A percentile compares a stretch with the other conserved stretches of the same genome.
These are phyloP conservation scores for Acanthornis magna DNA, from an alignment of 2,797 vertebrate species.

Conservation along the genomic window DNA sequence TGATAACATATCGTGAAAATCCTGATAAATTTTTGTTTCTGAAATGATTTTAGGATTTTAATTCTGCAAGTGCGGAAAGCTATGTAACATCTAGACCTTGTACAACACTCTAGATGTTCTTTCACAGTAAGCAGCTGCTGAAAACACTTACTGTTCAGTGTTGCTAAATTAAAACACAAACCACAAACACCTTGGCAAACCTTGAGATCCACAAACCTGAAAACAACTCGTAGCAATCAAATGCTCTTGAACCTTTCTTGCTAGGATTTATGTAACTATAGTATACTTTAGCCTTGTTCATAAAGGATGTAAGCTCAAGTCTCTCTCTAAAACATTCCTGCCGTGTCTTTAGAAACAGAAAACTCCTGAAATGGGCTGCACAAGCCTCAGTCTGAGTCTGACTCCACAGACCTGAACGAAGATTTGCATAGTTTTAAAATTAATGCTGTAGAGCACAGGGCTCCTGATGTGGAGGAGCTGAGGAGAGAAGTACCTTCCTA, in stretches of 20 bases:
- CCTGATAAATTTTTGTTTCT: neutral
- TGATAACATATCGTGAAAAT: neutral
- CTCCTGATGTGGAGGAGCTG: neutral
- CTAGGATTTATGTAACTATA: neutral
- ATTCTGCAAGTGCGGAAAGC: neutral
- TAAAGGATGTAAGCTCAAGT: neutral
- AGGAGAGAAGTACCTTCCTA: neutral
- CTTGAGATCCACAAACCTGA: neutral
- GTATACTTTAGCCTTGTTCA: neutral
- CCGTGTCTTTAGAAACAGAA: neutral
- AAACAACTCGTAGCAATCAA: neutral
- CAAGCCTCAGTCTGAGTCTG: neutral
- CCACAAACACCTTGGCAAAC: neutral
- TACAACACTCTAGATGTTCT: neutral
- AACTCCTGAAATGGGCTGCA: neutral
- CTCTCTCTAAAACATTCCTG: neutral
- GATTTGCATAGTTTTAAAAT: neutral
- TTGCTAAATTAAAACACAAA: constrained; percentile 16
- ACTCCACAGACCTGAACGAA: neutral
- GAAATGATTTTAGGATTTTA: neutral
- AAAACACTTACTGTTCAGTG: neutral
- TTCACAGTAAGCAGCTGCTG: neutral
- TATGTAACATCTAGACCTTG: neutral
- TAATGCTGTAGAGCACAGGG: neutral
- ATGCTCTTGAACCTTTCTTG: neutral